phyloP scores from a whole-genome alignment of 2,888 invertebrate species.

The Macaria notata region DNA sequence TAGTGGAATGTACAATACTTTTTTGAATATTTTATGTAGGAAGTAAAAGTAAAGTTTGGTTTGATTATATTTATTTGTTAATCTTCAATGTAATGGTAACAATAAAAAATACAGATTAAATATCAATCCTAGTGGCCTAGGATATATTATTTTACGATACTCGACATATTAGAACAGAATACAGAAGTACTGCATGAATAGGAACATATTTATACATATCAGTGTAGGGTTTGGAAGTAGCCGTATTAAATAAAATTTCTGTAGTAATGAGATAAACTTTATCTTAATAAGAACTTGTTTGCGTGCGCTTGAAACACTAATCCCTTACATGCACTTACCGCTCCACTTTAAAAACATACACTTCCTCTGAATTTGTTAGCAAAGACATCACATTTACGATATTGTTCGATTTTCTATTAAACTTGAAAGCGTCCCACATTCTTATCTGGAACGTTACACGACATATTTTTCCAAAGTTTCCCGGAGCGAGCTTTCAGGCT shows the following conservation, averaged over 20 bases:
- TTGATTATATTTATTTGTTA: no score
- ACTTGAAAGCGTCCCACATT: slow-evolving; percentile 82
- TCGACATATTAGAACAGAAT: not conserved
- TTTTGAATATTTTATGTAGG: slow-evolving; percentile 3
- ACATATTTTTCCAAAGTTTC: slow-evolving; percentile 83
- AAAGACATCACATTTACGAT: slow-evolving; percentile 80
- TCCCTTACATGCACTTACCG: slow-evolving; percentile 38
- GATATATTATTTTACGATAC: no score
- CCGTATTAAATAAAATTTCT: slow-evolving; percentile 3
- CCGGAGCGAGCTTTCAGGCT: slow-evolving; percentile 80
- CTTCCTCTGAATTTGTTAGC: slow-evolving; percentile 78
- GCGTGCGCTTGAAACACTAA: slow-evolving; percentile 23
- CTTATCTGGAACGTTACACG: slow-evolving; percentile 81
- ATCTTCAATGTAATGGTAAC: no score
- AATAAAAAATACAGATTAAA: no score
- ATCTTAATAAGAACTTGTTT: slow-evolving; percentile 15
- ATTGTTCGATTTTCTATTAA: slow-evolving; percentile 83
- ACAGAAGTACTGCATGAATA: not conserved
- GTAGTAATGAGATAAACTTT: slow-evolving; percentile 18
- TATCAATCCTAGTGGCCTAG: no score
- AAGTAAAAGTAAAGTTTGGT: slow-evolving; percentile 10
- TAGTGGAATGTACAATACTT: slow-evolving; percentile 4
- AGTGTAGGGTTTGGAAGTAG: not conserved
- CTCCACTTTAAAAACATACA: slow-evolving; percentile 56
- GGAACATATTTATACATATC: not conserved